Base-by-base conservation (phyloP, 1,140 invertebrate genomes). In the Lethocerus indicus region DNA sequence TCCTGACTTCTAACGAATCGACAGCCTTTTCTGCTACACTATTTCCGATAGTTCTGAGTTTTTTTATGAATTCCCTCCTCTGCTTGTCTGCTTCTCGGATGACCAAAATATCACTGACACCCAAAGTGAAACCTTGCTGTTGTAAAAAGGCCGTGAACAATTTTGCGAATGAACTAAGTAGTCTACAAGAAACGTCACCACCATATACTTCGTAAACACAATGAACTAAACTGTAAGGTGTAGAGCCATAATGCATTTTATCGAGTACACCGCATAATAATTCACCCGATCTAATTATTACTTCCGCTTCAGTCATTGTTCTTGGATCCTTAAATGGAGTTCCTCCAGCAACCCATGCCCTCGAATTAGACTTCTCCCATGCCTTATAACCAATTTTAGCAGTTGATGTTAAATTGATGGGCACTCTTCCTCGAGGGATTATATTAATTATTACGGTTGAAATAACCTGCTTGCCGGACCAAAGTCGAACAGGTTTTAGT, bases 381-480 rank as follows among this genome's bases (percentile, higher is more conserved):
- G 72, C 78, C 65, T 83, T 86, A 3, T 73, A 66, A 47, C 70
- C 71, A 50, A 96, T 91, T 69, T 97, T 98, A 0, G 91, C 74
- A 52, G 72, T 81, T 0, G 88, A 81, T 28, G 67, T 72, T 41
- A 98, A 65, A 61, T 86, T 89, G 1, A 95, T 78, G 2, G 71
- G 68, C 1, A 74, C 67, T 59, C 78, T 78, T 3, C 75, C 78
- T 51, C 76, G 66, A 0, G 92, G 90, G 52, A 88, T 83, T 12
- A 82, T 69, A 66, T 98, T 97, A 0, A 89, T 77, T 3, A 98
- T 77, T 3, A 91, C 70, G 1, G 86, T 90, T 0, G 87, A 89
- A 13, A 90, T 63, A 23, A 94, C 71, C 71, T 99, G 95, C 71
- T 99, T 99, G 18, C 96, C 96, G 21, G 90, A 92, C 94, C 94